Percentiles rank a stretch among this genome's conserved stretches.
Evolutionary conservation across 2,888 invertebrate genomes (phyloP).

Genomic region (Coelogynopora nodosa): DNA sequence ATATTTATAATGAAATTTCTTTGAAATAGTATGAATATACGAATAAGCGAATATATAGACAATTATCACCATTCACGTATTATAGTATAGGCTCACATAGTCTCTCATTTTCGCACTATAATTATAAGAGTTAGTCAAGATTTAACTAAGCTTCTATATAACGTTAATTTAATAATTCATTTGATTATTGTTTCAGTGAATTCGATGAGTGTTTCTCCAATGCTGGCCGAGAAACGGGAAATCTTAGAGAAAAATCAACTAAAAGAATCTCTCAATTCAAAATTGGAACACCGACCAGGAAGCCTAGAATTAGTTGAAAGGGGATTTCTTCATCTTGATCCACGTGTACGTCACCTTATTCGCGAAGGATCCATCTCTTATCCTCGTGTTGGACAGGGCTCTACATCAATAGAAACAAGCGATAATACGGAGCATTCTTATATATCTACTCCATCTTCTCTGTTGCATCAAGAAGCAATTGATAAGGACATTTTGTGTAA

Average conservation of each 20-base stretch:
- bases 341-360: slow-evolving; percentile 29
- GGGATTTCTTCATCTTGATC: slow-evolving; percentile 37
- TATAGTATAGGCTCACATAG: too few relatives aligned
- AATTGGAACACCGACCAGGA: slow-evolving; percentile 41
- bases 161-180: too few relatives aligned
- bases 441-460: neutral
- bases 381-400: slow-evolving; percentile 34
- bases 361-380: slow-evolving; percentile 38
- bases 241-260: slow-evolving; percentile 27
- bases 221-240: slow-evolving; percentile 29
- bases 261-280: slow-evolving; percentile 38
- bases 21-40: too few relatives aligned
- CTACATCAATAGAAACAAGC: neutral
- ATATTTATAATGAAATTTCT: too few relatives aligned
- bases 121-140: too few relatives aligned
- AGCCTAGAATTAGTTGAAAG: slow-evolving; percentile 44
- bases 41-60: too few relatives aligned
- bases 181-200: too few relatives aligned
- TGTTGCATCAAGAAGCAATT: slow-evolving; percentile 36
- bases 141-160: too few relatives aligned
- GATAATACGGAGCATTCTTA: neutral
- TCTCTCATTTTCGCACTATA: too few relatives aligned
- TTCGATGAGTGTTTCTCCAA: slow-evolving; percentile 5
- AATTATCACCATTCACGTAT: too few relatives aligned
- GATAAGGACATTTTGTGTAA: slow-evolving; percentile 9